A percentile compares a stretch with the other conserved stretches of the same genome.
phyloP scores from a whole-genome alignment of 2,888 invertebrate genomes.

The Dicyrtoma fusca region DNA sequence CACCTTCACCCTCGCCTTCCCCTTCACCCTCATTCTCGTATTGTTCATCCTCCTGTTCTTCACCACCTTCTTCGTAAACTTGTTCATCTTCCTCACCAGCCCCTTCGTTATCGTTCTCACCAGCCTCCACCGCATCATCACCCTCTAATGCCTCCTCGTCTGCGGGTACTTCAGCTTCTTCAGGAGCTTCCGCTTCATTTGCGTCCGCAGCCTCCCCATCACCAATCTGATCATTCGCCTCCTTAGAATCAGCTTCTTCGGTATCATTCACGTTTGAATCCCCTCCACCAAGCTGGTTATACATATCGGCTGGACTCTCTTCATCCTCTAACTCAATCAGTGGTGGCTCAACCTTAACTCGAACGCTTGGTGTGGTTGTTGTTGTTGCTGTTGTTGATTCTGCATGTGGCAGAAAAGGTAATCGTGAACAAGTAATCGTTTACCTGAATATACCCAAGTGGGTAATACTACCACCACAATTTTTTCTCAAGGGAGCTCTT shows the following conservation, averaged over 20 bases:
- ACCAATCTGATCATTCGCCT: background rate
- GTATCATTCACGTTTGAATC: conserved; percentile 7
- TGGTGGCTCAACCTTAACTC: conserved; percentile 23
- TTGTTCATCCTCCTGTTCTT: background rate
- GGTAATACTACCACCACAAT: no score
- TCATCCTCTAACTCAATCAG: conserved; percentile 22
- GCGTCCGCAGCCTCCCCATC: conserved; percentile 5
- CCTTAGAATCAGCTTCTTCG: background rate
- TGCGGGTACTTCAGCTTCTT: background rate
- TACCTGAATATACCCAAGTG: no score
- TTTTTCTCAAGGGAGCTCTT: no score
- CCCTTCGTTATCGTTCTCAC: conserved; percentile 14
- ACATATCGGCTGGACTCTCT: background rate
- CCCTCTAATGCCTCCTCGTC: background rate
- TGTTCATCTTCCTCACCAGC: conserved; percentile 6
- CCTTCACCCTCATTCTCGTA: background rate
- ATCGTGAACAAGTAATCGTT: conserved; percentile 5
- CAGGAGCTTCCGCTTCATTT: background rate
- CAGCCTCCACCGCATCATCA: background rate
- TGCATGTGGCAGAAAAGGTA: conserved; percentile 24
- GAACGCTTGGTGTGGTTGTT: conserved; percentile 2
- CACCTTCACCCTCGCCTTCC: background rate
- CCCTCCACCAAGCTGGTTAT: background rate
- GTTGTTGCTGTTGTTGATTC: conserved; percentile 20
- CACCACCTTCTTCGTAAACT: background rate